phyloP scores from a whole-genome alignment of 2,113 vertebrate species.

The Phasianus colchicus region DNA sequence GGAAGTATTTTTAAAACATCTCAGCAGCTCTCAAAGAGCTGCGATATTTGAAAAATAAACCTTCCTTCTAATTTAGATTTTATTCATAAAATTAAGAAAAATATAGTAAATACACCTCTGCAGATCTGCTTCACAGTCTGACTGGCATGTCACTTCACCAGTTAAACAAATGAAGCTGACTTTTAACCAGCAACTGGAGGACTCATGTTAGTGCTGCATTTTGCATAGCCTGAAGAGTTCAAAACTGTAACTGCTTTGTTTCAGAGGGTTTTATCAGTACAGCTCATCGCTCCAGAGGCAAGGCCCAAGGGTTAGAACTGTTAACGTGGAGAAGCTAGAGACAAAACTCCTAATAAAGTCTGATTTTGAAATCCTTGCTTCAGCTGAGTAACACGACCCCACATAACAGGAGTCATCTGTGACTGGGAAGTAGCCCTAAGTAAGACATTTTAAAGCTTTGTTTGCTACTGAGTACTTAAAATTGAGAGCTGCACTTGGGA shows the following conservation, averaged over 20 bases:
- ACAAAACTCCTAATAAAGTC: neutral
- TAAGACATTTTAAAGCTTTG: neutral
- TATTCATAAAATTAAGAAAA: neutral
- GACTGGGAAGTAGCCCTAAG: neutral
- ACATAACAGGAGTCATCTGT: neutral
- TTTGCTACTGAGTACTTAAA: neutral
- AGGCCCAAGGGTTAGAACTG: neutral
- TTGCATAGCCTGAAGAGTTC: neutral
- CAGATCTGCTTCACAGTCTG: neutral
- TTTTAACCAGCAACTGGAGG: neutral
- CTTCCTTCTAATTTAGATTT: neutral
- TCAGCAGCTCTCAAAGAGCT: neutral
- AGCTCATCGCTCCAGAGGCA: neutral
- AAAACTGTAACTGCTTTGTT: conserved; percentile 8
- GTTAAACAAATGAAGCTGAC: neutral
- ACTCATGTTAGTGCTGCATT: neutral
- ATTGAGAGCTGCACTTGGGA: neutral
- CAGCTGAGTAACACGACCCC: neutral
- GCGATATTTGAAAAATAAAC: neutral
- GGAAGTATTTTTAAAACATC: neutral
- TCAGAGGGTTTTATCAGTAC: neutral
- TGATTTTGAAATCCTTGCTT: conserved; percentile 14
- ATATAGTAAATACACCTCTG: neutral
- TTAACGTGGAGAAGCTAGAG: neutral
- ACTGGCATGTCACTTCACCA: neutral